Evolutionary conservation across 2,797 vertebrate species (phyloP).

Genomic region (Nannoperca australis): DNA sequence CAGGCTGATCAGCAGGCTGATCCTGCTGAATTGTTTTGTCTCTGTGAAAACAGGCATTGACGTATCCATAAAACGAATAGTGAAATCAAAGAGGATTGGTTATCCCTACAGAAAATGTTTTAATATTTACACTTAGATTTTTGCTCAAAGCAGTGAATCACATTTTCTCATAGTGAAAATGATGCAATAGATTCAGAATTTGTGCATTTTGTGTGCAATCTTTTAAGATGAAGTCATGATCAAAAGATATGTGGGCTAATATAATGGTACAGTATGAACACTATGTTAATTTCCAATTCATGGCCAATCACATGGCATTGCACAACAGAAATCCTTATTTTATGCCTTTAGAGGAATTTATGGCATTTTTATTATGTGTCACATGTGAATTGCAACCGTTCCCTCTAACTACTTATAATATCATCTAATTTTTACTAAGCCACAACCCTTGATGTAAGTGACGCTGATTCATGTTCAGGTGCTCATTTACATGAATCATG

Average conservation of each 20-base stretch:
- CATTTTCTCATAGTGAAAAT: constrained; percentile 7
- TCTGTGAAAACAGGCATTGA: neutral
- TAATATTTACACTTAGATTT: constrained; percentile 26
- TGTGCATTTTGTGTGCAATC: neutral
- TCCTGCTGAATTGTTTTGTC: neutral
- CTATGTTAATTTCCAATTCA: neutral
- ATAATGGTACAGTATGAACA: neutral
- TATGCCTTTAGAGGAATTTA: neutral
- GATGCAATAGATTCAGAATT: neutral
- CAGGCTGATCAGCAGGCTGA: neutral
- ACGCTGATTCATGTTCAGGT: constrained; percentile 50
- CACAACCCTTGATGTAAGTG: constrained; percentile 34
- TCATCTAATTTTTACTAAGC: constrained; percentile 10
- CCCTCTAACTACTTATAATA: constrained; percentile 4
- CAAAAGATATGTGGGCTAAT: constrained; percentile 2
- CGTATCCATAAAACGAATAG: neutral
- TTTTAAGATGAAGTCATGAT: constrained; percentile 4
- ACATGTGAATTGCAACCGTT: constrained; percentile 10
- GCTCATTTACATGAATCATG: constrained; percentile 60
- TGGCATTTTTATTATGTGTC: neutral
- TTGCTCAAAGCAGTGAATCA: constrained; percentile 7
- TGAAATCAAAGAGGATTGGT: neutral
- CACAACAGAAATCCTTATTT: neutral
- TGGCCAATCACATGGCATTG: neutral
- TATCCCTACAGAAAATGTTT: neutral